These are phyloP conservation scores for Clamator glandarius DNA, from an alignment of 2,797 vertebrate genomes.

Conservation along the genomic window DNA sequence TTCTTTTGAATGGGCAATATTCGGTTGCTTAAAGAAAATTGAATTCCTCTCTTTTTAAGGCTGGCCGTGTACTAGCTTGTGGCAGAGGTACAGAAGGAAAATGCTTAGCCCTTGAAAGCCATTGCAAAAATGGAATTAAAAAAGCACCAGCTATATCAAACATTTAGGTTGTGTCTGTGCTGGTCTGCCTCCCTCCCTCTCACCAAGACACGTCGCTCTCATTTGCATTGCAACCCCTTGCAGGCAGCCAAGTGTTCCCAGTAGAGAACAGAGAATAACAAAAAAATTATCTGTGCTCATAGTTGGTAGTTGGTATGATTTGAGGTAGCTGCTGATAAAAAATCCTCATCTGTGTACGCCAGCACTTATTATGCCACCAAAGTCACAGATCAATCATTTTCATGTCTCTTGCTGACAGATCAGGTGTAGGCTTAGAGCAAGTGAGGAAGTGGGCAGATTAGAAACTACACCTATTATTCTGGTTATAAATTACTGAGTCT, in stretches of 20 bases:
- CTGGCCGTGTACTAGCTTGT: background rate
- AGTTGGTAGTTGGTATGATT: background rate
- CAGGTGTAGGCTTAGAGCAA: background rate
- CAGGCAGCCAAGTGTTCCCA: background rate
- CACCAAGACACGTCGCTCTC: background rate
- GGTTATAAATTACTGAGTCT: conserved; percentile 15
- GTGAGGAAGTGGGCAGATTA: background rate
- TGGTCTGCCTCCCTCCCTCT: background rate
- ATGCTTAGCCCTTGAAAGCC: background rate
- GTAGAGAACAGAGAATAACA: background rate
- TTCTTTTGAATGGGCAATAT: background rate
- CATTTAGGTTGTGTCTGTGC: background rate
- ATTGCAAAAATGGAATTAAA: background rate
- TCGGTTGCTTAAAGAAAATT: background rate
- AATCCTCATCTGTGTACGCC: background rate
- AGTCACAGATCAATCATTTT: background rate
- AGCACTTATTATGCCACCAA: background rate
- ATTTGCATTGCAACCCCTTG: background rate
- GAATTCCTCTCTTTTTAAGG: background rate
- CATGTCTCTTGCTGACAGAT: background rate
- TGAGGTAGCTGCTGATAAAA: background rate
- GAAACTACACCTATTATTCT: background rate
- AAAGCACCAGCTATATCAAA: background rate
- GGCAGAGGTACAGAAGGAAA: background rate
- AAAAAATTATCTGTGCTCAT: background rate